A percentile compares a stretch with the other conserved stretches of the same genome.
phyloP scores from a whole-genome alignment of 2,888 invertebrate genomes.

The Stramonita haemastoma region DNA sequence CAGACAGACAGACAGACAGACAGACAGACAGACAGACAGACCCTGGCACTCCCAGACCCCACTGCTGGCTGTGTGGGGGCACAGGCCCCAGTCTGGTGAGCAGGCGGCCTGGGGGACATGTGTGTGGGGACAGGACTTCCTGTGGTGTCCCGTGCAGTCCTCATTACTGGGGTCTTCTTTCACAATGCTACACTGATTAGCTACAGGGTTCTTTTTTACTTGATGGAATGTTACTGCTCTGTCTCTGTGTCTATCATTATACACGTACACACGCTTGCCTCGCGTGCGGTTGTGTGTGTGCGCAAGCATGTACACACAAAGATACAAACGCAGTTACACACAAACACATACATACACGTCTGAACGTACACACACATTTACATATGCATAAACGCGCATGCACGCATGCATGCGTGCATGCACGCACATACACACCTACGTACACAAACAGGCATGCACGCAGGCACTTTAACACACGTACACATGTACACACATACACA shows the following conservation, averaged over 20 bases:
- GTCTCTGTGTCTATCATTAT: neutral
- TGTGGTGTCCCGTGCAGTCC: neutral
- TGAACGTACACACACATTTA: neutral
- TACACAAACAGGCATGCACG: neutral
- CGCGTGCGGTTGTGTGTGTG: neutral
- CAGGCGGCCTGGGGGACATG: neutral
- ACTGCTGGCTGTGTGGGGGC: neutral
- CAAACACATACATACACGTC: neutral
- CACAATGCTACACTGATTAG: constrained; percentile 6
- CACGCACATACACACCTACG: neutral
- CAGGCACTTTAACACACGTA: no score
- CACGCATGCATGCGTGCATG: neutral
- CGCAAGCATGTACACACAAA: neutral
- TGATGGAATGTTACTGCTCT: neutral
- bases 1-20: neutral
- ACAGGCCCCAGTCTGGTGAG: neutral
- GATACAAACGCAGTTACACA: neutral
- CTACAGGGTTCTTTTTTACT: neutral
- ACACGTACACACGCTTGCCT: neutral
- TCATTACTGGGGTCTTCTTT: neutral
- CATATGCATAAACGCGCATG: neutral
- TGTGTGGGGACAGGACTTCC: neutral
- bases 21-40: neutral
- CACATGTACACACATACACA: neutral
- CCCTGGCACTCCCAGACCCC: no score